Evolutionary conservation across 2,113 vertebrate genomes (phyloP).

Genomic region (Lasiurus borealis): DNA sequence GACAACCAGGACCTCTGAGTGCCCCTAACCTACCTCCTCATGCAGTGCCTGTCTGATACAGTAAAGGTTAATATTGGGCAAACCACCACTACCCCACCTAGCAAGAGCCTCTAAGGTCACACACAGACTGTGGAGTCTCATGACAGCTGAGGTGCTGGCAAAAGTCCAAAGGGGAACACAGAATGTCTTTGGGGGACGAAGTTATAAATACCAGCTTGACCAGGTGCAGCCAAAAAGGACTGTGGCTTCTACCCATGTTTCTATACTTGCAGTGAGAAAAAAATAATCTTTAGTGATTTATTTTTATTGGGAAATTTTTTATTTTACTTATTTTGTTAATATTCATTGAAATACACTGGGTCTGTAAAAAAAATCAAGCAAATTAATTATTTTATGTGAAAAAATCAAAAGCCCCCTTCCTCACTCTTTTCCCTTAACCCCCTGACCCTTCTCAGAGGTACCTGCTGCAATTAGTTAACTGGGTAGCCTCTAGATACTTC

Average conservation of each 20-base stretch:
- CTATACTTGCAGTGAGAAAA: background rate
- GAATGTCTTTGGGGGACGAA: background rate
- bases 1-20: background rate
- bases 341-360: constrained; percentile 29
- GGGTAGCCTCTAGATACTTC: constrained; percentile 14
- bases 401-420: background rate
- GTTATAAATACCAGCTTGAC: background rate
- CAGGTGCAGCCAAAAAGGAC: background rate
- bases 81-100: constrained; percentile 8
- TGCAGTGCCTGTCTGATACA: background rate
- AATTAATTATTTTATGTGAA: background rate
- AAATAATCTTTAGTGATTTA: background rate
- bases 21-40: background rate
- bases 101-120: background rate
- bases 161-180: background rate
- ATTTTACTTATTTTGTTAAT: constrained; percentile 58
- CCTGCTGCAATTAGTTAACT: background rate
- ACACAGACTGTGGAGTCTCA: background rate
- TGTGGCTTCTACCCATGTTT: constrained; percentile 6
- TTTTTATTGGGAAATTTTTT: background rate
- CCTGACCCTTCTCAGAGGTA: background rate
- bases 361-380: background rate
- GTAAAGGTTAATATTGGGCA: background rate
- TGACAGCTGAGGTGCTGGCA: background rate
- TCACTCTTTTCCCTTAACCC: background rate